Evolutionary conservation across 2,113 vertebrate genomes (phyloP).

Genomic region (Euleptes europaea): DNA sequence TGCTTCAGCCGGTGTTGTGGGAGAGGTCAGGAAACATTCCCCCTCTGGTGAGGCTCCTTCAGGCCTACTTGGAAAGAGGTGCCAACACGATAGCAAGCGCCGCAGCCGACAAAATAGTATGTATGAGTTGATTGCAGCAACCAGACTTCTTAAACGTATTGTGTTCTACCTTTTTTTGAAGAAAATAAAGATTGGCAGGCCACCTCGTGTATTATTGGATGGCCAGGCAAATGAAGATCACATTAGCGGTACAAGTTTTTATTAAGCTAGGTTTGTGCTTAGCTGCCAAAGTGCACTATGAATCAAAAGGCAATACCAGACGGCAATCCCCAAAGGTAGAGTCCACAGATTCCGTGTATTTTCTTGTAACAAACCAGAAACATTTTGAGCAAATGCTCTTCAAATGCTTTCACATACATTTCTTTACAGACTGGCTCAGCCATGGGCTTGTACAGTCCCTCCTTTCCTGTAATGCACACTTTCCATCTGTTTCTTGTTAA

Average conservation of each 20-base stretch:
- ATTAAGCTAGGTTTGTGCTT: accelerated
- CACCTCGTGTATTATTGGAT: neutral
- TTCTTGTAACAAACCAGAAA: neutral
- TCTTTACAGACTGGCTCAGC: too few species aligned
- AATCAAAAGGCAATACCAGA: neutral
- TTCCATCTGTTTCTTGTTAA: too few species aligned
- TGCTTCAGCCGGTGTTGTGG: constrained; percentile 95
- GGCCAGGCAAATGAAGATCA: neutral
- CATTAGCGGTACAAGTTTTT: neutral
- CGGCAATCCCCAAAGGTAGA: neutral
- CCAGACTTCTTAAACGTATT: neutral
- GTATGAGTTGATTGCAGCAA: constrained; percentile 51
- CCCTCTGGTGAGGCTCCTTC: constrained; percentile 93
- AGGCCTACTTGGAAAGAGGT: constrained; percentile 92
- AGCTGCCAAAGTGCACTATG: neutral
- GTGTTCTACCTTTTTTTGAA: neutral
- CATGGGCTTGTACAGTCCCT: too few species aligned
- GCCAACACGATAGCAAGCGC: constrained; percentile 84
- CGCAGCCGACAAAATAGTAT: constrained; percentile 94
- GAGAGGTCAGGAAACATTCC: constrained; percentile 96
- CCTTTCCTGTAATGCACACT: too few species aligned
- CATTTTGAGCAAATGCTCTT: too few species aligned
- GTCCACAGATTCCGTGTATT: neutral
- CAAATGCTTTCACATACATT: too few species aligned
- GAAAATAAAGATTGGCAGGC: neutral